phyloP scores from a whole-genome alignment of 2,113 vertebrate species.

The human region DNA sequence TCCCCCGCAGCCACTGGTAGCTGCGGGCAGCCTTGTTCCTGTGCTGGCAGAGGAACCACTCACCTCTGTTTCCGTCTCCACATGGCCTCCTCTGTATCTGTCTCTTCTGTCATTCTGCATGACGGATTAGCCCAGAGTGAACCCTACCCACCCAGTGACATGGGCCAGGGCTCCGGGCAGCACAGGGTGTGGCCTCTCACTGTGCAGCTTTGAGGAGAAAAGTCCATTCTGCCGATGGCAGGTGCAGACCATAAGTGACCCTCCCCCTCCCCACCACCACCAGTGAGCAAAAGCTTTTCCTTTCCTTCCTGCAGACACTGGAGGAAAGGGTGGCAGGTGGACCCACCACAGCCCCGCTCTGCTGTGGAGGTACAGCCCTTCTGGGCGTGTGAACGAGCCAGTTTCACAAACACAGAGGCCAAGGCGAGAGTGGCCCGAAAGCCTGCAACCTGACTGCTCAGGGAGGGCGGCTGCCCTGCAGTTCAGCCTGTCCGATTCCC shows the following conservation, averaged over 20 bases:
- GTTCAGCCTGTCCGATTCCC: background rate
- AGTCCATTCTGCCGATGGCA: background rate
- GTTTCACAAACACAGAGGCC: background rate
- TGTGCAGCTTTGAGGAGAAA: background rate
- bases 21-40: background rate
- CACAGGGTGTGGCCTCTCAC: background rate
- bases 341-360: background rate
- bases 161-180: background rate
- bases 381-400: accelerated
- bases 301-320: background rate
- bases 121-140: accelerated
- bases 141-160: background rate
- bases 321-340: background rate
- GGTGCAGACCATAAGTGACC: background rate
- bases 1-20: background rate
- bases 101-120: no score
- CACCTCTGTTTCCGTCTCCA: no score
- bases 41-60: background rate
- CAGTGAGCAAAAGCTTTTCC: background rate
- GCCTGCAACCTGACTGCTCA: accelerated
- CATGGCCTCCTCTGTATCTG: no score
- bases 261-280: background rate
- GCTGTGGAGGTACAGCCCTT: no score
- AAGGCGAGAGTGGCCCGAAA: accelerated
- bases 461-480: no score